Conservation (phyloP, 2,113 vertebrate genomes). For the Gallinago undulata region DNA sequence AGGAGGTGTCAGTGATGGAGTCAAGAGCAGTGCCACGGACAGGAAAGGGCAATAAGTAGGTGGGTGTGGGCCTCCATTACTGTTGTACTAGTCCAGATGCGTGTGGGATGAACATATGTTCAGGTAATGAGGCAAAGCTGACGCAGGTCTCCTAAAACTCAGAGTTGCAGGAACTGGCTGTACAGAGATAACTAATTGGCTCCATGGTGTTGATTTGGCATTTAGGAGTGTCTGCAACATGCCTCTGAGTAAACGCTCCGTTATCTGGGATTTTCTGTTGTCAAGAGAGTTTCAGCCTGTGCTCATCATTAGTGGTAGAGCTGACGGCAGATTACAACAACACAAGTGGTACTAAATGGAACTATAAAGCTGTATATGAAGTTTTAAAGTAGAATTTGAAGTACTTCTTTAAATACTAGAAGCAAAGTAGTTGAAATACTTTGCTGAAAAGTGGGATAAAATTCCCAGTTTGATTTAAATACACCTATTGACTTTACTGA, state of each 20-base stretch:
- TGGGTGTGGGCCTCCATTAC: rapidly evolving
- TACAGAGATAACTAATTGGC: neutral
- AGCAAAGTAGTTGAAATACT: neutral
- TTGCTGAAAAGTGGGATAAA: neutral
- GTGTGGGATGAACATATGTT: rapidly evolving
- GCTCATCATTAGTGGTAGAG: neutral
- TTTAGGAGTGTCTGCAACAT: neutral
- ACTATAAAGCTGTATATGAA: neutral
- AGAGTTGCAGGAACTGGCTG: neutral
- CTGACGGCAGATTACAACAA: neutral
- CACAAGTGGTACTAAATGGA: neutral
- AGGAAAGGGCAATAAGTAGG: neutral
- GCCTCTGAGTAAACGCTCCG: rapidly evolving
- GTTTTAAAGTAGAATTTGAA: neutral
- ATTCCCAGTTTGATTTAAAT: neutral
- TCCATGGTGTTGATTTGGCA: neutral
- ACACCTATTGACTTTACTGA: neutral
- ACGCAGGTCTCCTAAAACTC: neutral
- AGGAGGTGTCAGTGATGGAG: neutral
- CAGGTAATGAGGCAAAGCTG: neutral
- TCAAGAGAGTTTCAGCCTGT: neutral
- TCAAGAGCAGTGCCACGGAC: neutral
- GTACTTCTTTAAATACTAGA: neutral
- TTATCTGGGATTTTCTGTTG: neutral
- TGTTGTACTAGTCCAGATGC: neutral